Evolutionary conservation across 2,888 invertebrate species (phyloP), one percentile per base, ranked within the genome.

Genomic region (Fragum sueziense): DNA sequence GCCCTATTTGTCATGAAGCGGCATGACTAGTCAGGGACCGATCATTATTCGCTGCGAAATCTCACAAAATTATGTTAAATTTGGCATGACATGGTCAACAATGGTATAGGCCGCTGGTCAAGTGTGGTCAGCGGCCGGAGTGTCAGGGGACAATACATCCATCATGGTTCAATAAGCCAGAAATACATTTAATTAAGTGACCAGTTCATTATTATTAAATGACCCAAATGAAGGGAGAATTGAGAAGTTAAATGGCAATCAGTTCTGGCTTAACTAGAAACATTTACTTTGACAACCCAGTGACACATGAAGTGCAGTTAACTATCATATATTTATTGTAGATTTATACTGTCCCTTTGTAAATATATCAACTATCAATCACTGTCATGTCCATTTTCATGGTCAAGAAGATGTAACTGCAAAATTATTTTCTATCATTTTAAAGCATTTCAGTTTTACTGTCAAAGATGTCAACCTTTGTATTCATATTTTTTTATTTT

Each of bases 141-240:
- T 80, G 83, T 78, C 80, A 80, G 33, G 61, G 72, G 70, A 73
- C 80, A 80, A 80, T 73, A 52, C 75, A 52, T 33, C 37, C 54
- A 70, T 52, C 70, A 69, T 70, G 82, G 76, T 73, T 82, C 78
- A 76, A 31, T 73, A 57, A 77, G 62, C 80, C 73, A 71, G 67
- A 80, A 76, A 74, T 76, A 76, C 73, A 84, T 71, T 80, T 76
- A 84, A 84, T 84, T 76, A 79, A 84, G 74, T 84, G 84, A 79
- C 76, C 76, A 79, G 76, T 81, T 76, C 47, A 83, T 83, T 78
- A 74, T 71, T 69, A 77, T 80, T 72, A 82, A 57, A 54, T 74
- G 82, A 71, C 71, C 82, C 74, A 77, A 74, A 54, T 25, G 17
- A 54, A 65, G 25, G 17, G 65, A 37, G 65, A 41, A 65, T 65